Conservation (phyloP, 2,797 vertebrate genomes). For the Squalus acanthias region DNA sequence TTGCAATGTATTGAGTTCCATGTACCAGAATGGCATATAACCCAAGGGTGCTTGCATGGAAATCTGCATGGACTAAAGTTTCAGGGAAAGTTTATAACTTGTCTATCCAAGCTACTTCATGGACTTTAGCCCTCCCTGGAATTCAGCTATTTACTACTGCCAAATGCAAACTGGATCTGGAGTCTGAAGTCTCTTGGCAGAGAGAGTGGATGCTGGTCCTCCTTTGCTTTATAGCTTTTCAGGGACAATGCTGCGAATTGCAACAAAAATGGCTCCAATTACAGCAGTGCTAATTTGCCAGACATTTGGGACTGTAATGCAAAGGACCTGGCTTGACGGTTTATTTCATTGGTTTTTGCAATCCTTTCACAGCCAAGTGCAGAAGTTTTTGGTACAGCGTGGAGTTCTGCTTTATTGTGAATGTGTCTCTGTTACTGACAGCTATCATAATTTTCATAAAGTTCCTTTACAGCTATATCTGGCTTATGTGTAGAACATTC, state of each 20-base stretch:
- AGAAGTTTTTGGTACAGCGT: not conserved
- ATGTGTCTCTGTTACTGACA: slow-evolving; percentile 1
- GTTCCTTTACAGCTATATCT: not conserved
- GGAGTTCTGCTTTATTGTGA: slow-evolving; percentile 17
- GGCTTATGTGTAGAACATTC: not conserved
- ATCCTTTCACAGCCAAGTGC: not conserved
- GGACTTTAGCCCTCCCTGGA: not conserved
- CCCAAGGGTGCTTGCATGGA: not conserved
- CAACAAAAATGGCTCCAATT: not conserved
- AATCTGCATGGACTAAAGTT: not conserved
- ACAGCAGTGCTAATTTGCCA: not conserved
- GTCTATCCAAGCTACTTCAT: not conserved
- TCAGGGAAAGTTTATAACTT: not conserved
- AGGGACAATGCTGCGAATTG: not conserved
- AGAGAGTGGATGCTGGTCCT: slow-evolving; percentile 5
- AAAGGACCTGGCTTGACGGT: not conserved
- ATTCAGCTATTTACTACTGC: not conserved
- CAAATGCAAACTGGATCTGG: not conserved
- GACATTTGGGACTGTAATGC: not conserved
- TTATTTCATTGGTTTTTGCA: not conserved
- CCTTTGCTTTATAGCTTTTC: not conserved
- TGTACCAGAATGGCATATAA: not conserved
- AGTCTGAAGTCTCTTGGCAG: not conserved
- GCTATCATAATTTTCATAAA: not conserved
- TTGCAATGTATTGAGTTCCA: not conserved